phyloP scores from a whole-genome alignment of 2,797 vertebrate genomes.

The Myotis daubentonii region DNA sequence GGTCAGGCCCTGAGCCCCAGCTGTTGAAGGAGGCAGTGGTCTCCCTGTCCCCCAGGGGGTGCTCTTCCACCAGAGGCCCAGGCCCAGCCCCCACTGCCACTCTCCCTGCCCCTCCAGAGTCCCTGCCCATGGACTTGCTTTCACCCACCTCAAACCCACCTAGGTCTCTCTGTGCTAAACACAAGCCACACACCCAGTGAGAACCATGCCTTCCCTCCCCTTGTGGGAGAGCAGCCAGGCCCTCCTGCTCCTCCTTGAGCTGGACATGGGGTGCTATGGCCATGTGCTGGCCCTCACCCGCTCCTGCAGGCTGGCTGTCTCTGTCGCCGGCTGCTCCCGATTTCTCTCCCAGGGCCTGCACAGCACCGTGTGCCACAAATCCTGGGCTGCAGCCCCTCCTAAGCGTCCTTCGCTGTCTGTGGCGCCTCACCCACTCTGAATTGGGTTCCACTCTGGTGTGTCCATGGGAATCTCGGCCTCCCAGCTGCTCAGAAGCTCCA shows the following conservation, averaged over 20 bases:
- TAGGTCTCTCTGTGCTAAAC: neutral
- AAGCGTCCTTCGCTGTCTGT: neutral
- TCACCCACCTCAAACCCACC: neutral
- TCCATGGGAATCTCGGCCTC: neutral
- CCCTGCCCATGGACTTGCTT: neutral
- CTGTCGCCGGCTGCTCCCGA: neutral
- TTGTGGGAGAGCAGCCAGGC: neutral
- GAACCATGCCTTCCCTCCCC: neutral
- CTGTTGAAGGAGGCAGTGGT: neutral
- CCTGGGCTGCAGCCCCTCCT: neutral
- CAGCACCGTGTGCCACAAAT: neutral
- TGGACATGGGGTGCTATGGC: neutral
- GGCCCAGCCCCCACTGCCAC: neutral
- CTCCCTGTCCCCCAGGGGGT: neutral
- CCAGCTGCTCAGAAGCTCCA: neutral
- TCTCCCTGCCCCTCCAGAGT: neutral
- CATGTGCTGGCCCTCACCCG: neutral
- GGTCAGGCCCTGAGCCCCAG: neutral
- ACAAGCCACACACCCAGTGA: neutral
- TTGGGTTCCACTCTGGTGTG: neutral
- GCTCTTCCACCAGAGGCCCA: neutral
- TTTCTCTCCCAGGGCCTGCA: neutral
- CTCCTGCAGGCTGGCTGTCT: neutral
- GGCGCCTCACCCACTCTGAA: neutral
- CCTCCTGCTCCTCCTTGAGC: neutral